phyloP scores from a whole-genome alignment of 1,140 invertebrate genomes.

The Eumaeus atala region DNA sequence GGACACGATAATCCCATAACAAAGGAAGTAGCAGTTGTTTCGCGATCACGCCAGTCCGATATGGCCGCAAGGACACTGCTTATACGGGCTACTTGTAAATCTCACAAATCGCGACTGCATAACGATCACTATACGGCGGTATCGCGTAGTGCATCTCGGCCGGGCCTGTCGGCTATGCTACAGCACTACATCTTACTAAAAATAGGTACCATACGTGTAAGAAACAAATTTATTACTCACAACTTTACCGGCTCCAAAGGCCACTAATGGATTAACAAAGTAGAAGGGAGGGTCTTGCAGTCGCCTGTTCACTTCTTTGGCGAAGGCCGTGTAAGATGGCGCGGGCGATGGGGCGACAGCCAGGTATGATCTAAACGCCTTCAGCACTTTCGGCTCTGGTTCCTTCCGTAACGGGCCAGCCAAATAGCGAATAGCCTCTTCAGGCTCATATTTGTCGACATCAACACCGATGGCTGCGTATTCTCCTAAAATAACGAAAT shows the following conservation, averaged over 20 bases:
- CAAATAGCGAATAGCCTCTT: constrained; percentile 84
- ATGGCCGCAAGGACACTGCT: too few species aligned
- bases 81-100: too few species aligned
- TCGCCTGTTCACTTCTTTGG: constrained; percentile 83
- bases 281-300: constrained; percentile 88
- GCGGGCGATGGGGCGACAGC: constrained; percentile 83
- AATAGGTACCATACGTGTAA: too few species aligned
- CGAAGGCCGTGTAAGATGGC: constrained; percentile 83
- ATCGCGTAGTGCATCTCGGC: too few species aligned
- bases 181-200: too few species aligned
- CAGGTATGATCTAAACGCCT: constrained; percentile 83
- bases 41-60: too few species aligned
- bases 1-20: too few species aligned
- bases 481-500: constrained; percentile 76
- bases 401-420: constrained; percentile 81
- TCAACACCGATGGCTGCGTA: constrained; percentile 94
- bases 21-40: too few species aligned
- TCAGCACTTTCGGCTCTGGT: constrained; percentile 60
- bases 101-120: too few species aligned
- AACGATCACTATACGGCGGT: too few species aligned
- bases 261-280: constrained; percentile 84
- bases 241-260: constrained; percentile 82
- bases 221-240: constrained; percentile 70
- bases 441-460: constrained; percentile 87
- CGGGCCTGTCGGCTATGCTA: too few species aligned